Evolutionary conservation across 2,888 invertebrate species (phyloP), one percentile per base, ranked within the genome.

Genomic region (Phorcus lineatus): DNA sequence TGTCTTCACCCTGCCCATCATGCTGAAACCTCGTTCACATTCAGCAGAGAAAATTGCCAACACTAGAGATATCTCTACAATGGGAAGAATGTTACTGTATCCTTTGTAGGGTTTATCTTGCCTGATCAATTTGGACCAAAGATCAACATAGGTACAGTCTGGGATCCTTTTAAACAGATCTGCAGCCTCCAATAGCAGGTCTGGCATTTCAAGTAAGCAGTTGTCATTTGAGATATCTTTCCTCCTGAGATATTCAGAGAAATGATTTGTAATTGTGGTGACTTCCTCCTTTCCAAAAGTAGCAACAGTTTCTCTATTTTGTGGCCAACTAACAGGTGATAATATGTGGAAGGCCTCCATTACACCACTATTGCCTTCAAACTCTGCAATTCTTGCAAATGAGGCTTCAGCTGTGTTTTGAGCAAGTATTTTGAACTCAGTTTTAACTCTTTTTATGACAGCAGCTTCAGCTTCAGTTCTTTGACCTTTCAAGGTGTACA

Each of bases 181-280:
- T 62, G 62, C 62, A 62, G 62, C 62, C 62, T 62, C 62, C 62
- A 62, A 62, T 62, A 62, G 62, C 62, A n/a, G 62, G n/a, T 62
- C 19, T 22, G 66, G 66, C 66, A 19, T 66, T 66, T 66, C 19
- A 66, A 66, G 66, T 66, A 66, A 19, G 66, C 66, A 66, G 66
- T 0, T 4, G 66, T 66, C 22, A n/a, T n/a, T n/a, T 19, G 66
- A n/a, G 19, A 66, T 66, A 40, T 36, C 40, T 74, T 74, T 74
- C 16, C 31, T 47, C 36, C 13, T 40, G 74, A 36, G 47, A 40
- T 74, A 47, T 36, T 36, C 36, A 4, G 36, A 36, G 36, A 36
- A 4, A 36, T 7, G 36, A 36, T 36, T 36, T 36, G 36, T 7
- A 36, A 36, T 36, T 36, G 36, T 36, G 2, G 2, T 36, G 36